Evolutionary conservation across 2,888 invertebrate genomes (phyloP).

Genomic region (Graphium colonna): DNA sequence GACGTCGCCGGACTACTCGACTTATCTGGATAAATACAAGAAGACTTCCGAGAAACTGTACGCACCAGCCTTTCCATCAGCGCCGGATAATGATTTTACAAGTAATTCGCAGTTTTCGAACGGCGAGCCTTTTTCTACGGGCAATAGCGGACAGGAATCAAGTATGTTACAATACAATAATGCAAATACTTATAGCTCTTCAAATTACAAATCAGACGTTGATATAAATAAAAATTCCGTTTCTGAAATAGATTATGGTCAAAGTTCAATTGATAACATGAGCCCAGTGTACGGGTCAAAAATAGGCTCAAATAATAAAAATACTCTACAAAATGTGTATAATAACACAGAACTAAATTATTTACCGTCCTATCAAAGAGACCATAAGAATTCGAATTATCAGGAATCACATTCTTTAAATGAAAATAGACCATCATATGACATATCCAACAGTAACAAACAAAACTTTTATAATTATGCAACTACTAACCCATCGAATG

Average conservation of each 20-base stretch:
- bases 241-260: constrained; percentile 36
- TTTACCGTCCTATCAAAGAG: constrained; percentile 38
- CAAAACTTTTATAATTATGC: constrained; percentile 40
- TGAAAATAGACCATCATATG: constrained; percentile 41
- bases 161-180: constrained; percentile 52
- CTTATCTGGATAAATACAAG: constrained; percentile 48
- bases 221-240: constrained; percentile 42
- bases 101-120: constrained; percentile 44
- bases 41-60: constrained; percentile 59
- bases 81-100: constrained; percentile 50
- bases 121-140: constrained; percentile 37
- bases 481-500: constrained; percentile 40
- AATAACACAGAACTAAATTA: constrained; percentile 49
- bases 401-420: constrained; percentile 38
- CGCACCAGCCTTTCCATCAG: constrained; percentile 65
- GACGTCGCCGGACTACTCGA: constrained; percentile 64
- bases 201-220: constrained; percentile 41
- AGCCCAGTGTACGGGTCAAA: constrained; percentile 64
- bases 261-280: constrained; percentile 41
- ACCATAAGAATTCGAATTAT: constrained; percentile 41
- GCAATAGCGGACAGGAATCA: constrained; percentile 44
- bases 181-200: constrained; percentile 46
- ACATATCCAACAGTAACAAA: constrained; percentile 41
- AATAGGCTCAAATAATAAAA: constrained; percentile 50
- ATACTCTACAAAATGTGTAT: constrained; percentile 38